Percentiles rank a stretch among this genome's conserved stretches.
Conservation (phyloP, 2,797 vertebrate species). For the Pipistrellus pipistrellus region DNA sequence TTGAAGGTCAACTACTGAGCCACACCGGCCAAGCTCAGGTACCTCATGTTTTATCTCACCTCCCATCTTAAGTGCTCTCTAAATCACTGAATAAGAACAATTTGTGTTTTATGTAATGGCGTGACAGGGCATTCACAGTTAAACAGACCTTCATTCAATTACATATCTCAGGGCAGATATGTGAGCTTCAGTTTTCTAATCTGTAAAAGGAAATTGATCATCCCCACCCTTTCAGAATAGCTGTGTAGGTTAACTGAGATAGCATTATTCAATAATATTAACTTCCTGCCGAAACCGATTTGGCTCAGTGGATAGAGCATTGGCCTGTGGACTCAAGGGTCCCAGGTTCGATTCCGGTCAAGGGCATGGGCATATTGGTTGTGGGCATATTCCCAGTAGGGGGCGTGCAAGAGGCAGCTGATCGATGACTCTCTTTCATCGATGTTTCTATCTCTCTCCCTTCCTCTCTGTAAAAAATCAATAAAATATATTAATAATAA, state of each 20-base stretch:
- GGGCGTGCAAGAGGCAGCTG: too few species aligned
- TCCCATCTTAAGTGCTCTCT: not conserved
- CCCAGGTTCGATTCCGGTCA: too few species aligned
- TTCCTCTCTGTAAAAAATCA: too few species aligned
- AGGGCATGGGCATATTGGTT: too few species aligned
- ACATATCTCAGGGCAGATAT: not conserved
- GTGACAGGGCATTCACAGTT: slow-evolving; percentile 6
- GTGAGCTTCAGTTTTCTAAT: not conserved
- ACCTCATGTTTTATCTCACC: slow-evolving; percentile 28
- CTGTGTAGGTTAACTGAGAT: slow-evolving; percentile 29
- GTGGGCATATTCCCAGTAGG: too few species aligned
- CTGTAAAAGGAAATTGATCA: not conserved
- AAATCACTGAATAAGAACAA: not conserved
- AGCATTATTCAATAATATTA: slow-evolving; percentile 46
- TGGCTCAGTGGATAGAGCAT: too few species aligned
- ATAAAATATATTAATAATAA: not conserved
- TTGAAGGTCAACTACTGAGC: too few species aligned
- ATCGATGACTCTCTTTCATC: too few species aligned
- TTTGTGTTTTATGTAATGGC: not conserved
- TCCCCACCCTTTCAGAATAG: slow-evolving; percentile 6
- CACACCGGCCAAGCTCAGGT: slow-evolving; percentile 89
- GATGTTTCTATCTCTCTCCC: too few species aligned
- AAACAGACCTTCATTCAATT: not conserved
- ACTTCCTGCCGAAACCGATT: not conserved
- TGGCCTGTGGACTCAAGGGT: too few species aligned